Evolutionary conservation across 1,140 invertebrate species (phyloP).

Genomic region (Diprion similis): DNA sequence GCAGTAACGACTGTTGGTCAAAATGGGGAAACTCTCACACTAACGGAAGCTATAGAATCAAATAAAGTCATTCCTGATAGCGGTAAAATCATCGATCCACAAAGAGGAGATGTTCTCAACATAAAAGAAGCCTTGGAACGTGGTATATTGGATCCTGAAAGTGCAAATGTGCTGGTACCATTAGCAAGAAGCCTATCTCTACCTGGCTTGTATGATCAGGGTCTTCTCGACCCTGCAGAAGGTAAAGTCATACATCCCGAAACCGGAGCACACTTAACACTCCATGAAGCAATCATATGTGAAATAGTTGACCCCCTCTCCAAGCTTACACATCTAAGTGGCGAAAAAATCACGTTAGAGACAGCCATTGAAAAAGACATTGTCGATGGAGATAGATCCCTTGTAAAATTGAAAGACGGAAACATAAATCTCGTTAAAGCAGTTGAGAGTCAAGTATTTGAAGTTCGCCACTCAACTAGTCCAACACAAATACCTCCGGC

Average conservation of each 20-base stretch:
- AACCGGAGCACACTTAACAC: conserved; percentile 76
- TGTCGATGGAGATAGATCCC: conserved; percentile 76
- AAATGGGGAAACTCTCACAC: conserved; percentile 61
- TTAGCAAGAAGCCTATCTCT: conserved; percentile 81
- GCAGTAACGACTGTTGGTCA: conserved; percentile 64
- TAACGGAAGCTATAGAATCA: conserved; percentile 79
- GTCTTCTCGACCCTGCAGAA: conserved; percentile 78
- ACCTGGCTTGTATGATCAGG: conserved; percentile 82
- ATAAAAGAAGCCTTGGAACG: conserved; percentile 85
- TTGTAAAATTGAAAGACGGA: conserved; percentile 71
- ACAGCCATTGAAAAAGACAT: conserved; percentile 81
- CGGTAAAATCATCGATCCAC: conserved; percentile 84
- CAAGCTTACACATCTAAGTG: conserved; percentile 63
- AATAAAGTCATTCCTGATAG: conserved; percentile 78
- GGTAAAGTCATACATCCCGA: conserved; percentile 91
- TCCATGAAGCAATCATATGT: conserved; percentile 84
- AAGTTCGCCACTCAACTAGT: conserved; percentile 54
- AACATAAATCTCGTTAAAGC: conserved; percentile 76
- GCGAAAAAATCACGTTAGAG: conserved; percentile 73
- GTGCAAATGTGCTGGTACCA: conserved; percentile 81
- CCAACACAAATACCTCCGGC: conserved; percentile 63
- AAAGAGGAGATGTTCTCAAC: conserved; percentile 78
- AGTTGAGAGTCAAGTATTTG: conserved; percentile 70
- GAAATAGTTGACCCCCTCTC: conserved; percentile 86
- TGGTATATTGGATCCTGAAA: conserved; percentile 82